A percentile compares a stretch with the other conserved stretches of the same genome.
phyloP scores from a whole-genome alignment of 2,797 vertebrate genomes.

The Acipenser transmontanus region DNA sequence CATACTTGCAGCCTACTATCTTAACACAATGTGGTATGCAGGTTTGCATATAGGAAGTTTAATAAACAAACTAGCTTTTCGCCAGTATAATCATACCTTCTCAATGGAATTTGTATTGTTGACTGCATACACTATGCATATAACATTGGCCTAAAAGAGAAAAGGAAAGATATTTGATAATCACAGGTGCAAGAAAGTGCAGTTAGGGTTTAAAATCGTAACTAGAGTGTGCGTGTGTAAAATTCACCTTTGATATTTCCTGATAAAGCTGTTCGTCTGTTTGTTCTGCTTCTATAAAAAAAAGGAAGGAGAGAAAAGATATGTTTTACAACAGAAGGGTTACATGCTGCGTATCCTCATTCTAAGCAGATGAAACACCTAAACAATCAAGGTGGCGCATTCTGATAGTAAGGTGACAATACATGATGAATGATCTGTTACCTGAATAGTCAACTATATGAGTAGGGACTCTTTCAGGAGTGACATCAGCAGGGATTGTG shows the following conservation, averaged over 20 bases:
- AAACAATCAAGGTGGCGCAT: too few relatives aligned
- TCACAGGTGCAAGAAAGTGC: background rate
- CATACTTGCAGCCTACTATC: conserved; percentile 93
- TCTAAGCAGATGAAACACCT: too few relatives aligned
- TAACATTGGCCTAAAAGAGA: conserved; percentile 64
- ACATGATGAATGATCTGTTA: too few relatives aligned
- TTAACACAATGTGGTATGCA: too few relatives aligned
- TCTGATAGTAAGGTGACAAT: too few relatives aligned
- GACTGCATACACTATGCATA: conserved; percentile 73
- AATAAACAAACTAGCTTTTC: too few relatives aligned
- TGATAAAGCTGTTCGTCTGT: conserved; percentile 19
- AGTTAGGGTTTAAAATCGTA: background rate
- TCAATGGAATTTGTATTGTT: conserved; percentile 75
- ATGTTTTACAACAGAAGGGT: too few relatives aligned
- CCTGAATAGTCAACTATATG: conserved; percentile 40
- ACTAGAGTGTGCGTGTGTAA: too few relatives aligned
- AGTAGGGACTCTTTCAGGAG: conserved; percentile 92
- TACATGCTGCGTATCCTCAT: too few relatives aligned
- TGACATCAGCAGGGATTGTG: conserved; percentile 95
- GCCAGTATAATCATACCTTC: conserved; percentile 48
- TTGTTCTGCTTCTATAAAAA: conserved; percentile 18
- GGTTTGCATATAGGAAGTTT: too few relatives aligned
- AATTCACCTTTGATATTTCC: conserved; percentile 15
- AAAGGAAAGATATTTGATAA: conserved; percentile 2
- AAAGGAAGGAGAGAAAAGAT: background rate